Base-by-base conservation (phyloP, 2,888 invertebrate species). In the Xestia c-nigrum region DNA sequence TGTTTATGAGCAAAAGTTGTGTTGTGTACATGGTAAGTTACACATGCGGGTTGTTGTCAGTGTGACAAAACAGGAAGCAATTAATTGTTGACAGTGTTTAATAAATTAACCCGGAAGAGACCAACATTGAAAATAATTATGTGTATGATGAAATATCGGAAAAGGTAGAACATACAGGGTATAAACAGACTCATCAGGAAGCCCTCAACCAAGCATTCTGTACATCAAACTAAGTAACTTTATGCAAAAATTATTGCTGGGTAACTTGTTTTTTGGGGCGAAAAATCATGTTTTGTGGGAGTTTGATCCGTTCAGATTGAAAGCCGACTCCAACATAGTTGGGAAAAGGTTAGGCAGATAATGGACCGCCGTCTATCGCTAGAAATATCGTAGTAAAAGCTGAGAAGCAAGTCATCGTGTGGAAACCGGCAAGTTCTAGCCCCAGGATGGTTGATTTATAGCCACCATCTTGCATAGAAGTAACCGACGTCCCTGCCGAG, bases 1-100 rank as follows among this genome's bases (percentile, higher is more conserved):
- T 72, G 72, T 61, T 78, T 55, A 74, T 47, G 70, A 73, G 52
- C 55, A 52, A 61, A 78, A 64, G 40, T 74, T 70, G 61, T 80
- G 57, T 67, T 52, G 64, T 84, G 67, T 68, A 24, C 57, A 67
- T 12, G 6, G 21, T 47, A 57, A 69, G n/a, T 83, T 63, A 31
- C 6, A 46, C 46, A 72, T 84, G 67, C 63, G 80, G 84, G 80
- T 46, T 52, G 38, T 14, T 24, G 57, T 4, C 0, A 19, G 14
- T 7, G 21, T 68, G 1, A 40, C 38, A 72, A 50, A 78, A 50
- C 38, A 5, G 10, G 40, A 12, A 68, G 43, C 2, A 12, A 50
- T 24, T 24, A 12, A n/a, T 76, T n/a, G 50, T 52, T 70, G 19
- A 61, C 21, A 40, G 16, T n/a, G 24, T 47, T 55, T 12, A 21